Conservation (phyloP, 2,888 invertebrate species). For the Gandaritis pyraliata region DNA sequence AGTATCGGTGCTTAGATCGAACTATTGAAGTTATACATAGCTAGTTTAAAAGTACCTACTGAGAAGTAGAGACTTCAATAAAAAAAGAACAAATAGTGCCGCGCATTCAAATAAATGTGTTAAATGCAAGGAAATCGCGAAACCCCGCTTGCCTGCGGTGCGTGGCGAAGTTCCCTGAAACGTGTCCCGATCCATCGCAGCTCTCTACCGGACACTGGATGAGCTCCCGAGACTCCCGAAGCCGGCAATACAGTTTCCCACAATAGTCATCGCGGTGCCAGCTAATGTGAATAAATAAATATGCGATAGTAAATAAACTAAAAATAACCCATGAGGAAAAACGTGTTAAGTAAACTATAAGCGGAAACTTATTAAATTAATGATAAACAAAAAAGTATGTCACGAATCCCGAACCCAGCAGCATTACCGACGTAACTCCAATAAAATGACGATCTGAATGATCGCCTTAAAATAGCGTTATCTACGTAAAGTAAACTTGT, state of each 20-base stretch:
- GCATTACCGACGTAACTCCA: slow-evolving; percentile 42
- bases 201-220: slow-evolving; percentile 91
- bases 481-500: slow-evolving; percentile 59
- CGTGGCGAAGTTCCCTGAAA: slow-evolving; percentile 94
- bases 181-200: slow-evolving; percentile 95
- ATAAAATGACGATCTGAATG: slow-evolving; percentile 46
- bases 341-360: slow-evolving; percentile 27
- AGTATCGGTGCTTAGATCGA: too few species aligned
- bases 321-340: slow-evolving; percentile 39
- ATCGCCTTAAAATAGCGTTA: slow-evolving; percentile 52
- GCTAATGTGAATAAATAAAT: slow-evolving; percentile 67
- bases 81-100: too few species aligned
- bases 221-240: slow-evolving; percentile 89
- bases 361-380: slow-evolving; percentile 32
- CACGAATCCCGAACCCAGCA: slow-evolving; percentile 60
- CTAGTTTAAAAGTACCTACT: too few species aligned
- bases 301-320: slow-evolving; percentile 46
- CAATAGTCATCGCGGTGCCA: slow-evolving; percentile 72
- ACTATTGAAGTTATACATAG: too few species aligned
- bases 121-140: slow-evolving; percentile 55
- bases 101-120: slow-evolving; percentile 10
- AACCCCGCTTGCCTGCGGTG: slow-evolving; percentile 91
- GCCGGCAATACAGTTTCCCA: slow-evolving; percentile 78
- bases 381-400: slow-evolving; percentile 50
- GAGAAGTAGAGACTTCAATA: too few species aligned